These are phyloP conservation scores for Bombus pyrosoma DNA, from an alignment of 1,140 invertebrate genomes.

Conservation along the genomic window DNA sequence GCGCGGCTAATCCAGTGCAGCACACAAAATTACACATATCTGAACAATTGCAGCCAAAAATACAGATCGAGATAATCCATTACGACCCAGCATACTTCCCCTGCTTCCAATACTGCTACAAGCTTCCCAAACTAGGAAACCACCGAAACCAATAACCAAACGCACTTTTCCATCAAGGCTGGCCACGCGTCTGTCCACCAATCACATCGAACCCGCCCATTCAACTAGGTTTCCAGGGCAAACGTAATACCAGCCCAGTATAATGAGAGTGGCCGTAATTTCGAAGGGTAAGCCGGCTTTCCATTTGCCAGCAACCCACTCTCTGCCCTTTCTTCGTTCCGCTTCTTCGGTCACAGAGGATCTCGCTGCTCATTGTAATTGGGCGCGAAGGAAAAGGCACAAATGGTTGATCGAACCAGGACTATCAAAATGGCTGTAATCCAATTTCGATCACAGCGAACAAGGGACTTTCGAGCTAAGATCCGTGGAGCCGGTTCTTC, in stretches of 20 bases:
- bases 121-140: neutral
- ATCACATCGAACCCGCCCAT: neutral
- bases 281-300: conserved; percentile 14
- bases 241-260: conserved; percentile 32
- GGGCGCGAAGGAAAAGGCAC: no score
- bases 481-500: conserved; percentile 13
- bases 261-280: conserved; percentile 48
- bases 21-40: no score
- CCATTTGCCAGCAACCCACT: conserved; percentile 26
- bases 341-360: neutral
- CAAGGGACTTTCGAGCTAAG: conserved; percentile 20
- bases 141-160: neutral
- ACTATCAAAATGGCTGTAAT: conserved; percentile 23
- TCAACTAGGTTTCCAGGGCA: conserved; percentile 44
- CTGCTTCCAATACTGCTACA: no score
- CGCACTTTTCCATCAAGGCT: neutral
- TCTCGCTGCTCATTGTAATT: conserved; percentile 7
- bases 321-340: neutral
- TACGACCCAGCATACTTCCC: no score
- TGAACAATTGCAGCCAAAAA: no score
- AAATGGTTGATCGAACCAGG: no score
- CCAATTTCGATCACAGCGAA: conserved; percentile 26
- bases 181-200: neutral
- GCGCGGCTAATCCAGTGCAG: no score
- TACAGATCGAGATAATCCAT: no score